Evolutionary conservation across 2,888 invertebrate species (phyloP).

Genomic region (Venusia cambrica): DNA sequence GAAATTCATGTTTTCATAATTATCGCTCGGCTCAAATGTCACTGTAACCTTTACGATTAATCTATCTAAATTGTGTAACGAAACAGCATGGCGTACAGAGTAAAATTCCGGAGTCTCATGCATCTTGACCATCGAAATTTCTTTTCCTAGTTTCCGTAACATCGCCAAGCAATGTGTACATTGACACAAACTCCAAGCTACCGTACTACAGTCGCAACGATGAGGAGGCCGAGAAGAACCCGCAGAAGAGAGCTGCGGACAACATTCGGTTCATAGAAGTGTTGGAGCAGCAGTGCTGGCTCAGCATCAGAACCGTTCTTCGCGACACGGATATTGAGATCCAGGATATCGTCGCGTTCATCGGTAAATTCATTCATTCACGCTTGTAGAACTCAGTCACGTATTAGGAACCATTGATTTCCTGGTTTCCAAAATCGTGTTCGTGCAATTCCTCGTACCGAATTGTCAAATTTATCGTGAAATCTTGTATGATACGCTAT

Average conservation of each 20-base stretch:
- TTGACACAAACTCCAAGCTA: slow-evolving; percentile 65
- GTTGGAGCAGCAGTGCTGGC: slow-evolving; percentile 61
- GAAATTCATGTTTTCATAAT: slow-evolving; percentile 8
- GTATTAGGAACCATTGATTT: slow-evolving; percentile 18
- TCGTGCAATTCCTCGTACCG: slow-evolving; percentile 11
- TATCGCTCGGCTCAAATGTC: slow-evolving; percentile 11
- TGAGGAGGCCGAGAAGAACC: slow-evolving; percentile 43
- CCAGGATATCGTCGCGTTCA: slow-evolving; percentile 75
- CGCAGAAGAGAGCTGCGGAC: slow-evolving; percentile 30
- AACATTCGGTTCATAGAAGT: slow-evolving; percentile 57
- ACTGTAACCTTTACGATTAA: slow-evolving; percentile 22
- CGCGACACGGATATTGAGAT: slow-evolving; percentile 70
- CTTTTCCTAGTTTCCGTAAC: slow-evolving; percentile 76
- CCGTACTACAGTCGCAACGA: slow-evolving; percentile 73
- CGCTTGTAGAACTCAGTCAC: slow-evolving; percentile 10
- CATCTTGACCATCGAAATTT: slow-evolving; percentile 44
- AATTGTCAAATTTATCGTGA: slow-evolving; percentile 8
- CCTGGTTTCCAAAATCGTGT: slow-evolving; percentile 17
- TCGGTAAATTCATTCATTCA: slow-evolving; percentile 52
- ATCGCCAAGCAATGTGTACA: slow-evolving; percentile 79
- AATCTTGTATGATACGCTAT: slow-evolving; percentile 6
- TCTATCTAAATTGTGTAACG: slow-evolving; percentile 15
- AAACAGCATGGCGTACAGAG: slow-evolving; percentile 17
- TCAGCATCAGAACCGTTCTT: slow-evolving; percentile 62
- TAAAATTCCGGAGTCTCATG: slow-evolving; percentile 14